Evolutionary conservation across 2,113 vertebrate species (phyloP), one percentile per base, ranked within the genome.

Genomic region (Trinectes maculatus): DNA sequence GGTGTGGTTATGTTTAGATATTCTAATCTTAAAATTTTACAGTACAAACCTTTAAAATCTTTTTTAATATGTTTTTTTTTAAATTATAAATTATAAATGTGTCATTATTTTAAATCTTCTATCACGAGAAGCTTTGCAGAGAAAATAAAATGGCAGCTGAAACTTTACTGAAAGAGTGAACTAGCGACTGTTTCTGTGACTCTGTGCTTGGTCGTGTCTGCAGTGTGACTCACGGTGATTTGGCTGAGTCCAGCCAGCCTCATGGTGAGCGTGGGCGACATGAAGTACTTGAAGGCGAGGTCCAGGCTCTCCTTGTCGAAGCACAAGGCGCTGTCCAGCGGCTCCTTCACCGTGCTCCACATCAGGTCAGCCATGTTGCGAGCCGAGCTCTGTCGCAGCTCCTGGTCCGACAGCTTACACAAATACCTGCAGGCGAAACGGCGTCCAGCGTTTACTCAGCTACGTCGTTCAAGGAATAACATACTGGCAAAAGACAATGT

Each of bases 261-360:
- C 98, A 99, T 99, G 61, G 98, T 99, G 79, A 99, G 94, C 49
- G 98, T 99, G 39, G 98, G 96, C 61, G 97, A 99, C 97, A 99
- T 99, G 87, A 99, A 99, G 90, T 99, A 99, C 24, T 99, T 99
- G 92, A 98, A 99, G 0, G 98, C 98, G 61, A 99, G 96, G 92
- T 99, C 98, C 63, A 99, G 92, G 77, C 98, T 99, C 90, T 99
- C 98, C 92, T 97, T 97, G 88, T 99, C 98, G 84, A 99, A 99
- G 90, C 98, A 98, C 88, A 99, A 91, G 2, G 98, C 93, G 58
- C 96, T 97, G 88, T 99, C 97, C 94, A 99, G 88, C 0, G 98
- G 96, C 75, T 99, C 98, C 91, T 99, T 99, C 85, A 99, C 98
- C 55, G 97, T 99, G 91, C 97, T 99, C 98, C 98, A 99, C 98